Evolutionary conservation across 2,888 invertebrate species (phyloP), one percentile per base, ranked within the genome.

Genomic region (Clunio marinus): DNA sequence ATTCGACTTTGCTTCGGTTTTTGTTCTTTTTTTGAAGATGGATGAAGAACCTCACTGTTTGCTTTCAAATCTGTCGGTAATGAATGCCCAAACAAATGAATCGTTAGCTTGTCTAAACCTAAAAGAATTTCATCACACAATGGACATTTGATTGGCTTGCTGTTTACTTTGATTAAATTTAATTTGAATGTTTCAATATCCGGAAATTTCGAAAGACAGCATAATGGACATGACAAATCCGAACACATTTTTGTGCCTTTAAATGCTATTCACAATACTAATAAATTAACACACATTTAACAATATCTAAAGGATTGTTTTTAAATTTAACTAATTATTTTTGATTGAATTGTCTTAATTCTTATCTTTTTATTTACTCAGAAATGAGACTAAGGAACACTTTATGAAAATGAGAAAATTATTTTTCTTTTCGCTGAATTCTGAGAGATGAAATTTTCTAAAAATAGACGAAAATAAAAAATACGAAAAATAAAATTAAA

Each of bases 61-160:
- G 55, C 51, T 27, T 59, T 2, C 17, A 46, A 20, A 24, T 69
- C 58, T 3, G 25, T 46, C 4, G 57, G 58, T 69, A 83, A 75
- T 2, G 86, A 83, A 75, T 91, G 91, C 70, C 86, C 86, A 74
- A 91, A 91, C 71, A 92, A 80, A 77, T 92, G 91, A 74, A 91
- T 89, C 0, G 91, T 91, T 63, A 91, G 80, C 80, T 91, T 91
- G 76, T 91, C 91, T 71, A 92, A 81, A 1, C 91, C 91, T 71
- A 84, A 79, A 20, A 91, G 81, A 72, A 86, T 81, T 74, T 91
- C 89, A 73, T 85, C 84, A 75, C 92, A 92, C 70, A 91, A 85
- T 13, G 91, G 91, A 75, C 92, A 92, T 67, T 83, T 76, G 72
- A 91, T 80, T 70, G 86, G 87, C 70, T 88, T 85, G 59, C 88